Evolutionary conservation across 2,113 vertebrate species (phyloP).

Genomic region (Xenus cinereus): DNA sequence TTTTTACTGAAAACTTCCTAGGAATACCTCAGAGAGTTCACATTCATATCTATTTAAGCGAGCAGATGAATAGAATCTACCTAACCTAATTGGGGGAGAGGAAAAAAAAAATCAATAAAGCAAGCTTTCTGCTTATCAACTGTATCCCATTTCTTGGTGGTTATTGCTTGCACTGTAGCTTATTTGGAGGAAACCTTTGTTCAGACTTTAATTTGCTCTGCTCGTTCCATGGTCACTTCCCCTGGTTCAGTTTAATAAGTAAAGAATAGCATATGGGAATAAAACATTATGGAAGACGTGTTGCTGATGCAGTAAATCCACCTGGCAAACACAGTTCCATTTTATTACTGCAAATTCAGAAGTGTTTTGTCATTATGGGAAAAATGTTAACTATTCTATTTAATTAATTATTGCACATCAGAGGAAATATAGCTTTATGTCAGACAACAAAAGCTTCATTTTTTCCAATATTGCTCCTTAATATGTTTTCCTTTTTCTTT

Average conservation of each 20-base stretch:
- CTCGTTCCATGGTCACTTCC: conserved; percentile 17
- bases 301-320: neutral
- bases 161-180: conserved; percentile 11
- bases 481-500: neutral
- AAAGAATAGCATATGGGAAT: neutral
- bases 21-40: conserved; percentile 60
- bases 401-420: neutral
- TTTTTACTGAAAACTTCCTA: conserved; percentile 61
- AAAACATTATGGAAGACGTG: neutral
- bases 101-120: conserved; percentile 64
- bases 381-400: neutral
- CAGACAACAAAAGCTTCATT: neutral
- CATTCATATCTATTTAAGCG: conserved; percentile 64
- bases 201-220: conserved; percentile 38
- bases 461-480: neutral
- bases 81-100: conserved; percentile 49
- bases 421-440: neutral
- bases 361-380: neutral
- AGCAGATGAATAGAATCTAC: conserved; percentile 56
- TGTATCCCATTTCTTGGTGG: conserved; percentile 29
- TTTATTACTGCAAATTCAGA: neutral
- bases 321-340: neutral
- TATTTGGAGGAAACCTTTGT: conserved; percentile 36
- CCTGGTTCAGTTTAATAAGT: conserved; percentile 1
- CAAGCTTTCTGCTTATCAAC: conserved; percentile 45